Base-by-base conservation (phyloP, 1,140 invertebrate species). In the Conopomorpha cramerella region DNA sequence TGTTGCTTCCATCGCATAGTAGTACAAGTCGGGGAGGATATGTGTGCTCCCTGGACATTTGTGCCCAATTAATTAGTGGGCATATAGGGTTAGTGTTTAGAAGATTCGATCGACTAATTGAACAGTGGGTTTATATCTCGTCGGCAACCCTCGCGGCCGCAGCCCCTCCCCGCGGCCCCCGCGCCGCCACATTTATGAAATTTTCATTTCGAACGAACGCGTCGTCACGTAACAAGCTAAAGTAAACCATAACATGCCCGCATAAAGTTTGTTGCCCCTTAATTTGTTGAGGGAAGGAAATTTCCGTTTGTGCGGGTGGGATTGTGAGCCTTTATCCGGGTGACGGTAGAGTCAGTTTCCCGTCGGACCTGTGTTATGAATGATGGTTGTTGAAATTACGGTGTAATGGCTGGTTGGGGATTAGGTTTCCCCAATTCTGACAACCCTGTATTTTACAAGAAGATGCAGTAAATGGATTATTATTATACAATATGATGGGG, bases 161-260 rank as follows among this genome's bases (percentile, higher is more conserved):
- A 36, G 43, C 29, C 41, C 17, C 36, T 23, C 16, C 33, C 35
- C 38, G 43, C 32, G 42, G 29, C 46, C 30, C 48, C 34, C 41
- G n/a, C n/a, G n/a, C n/a, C n/a, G n/a, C n/a, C 53, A 45, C 59
- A 58, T 55, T 67, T 72, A 72, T 72, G 67, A 72, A 68, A 72
- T 65, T 72, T 65, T 67, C 54, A 66, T 66, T 64, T 58, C 54
- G 49, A 55, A 59, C 57, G 55, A 40, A n/a, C n/a, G n/a, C n/a
- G 39, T 31, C 42, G 53, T 33, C 27, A 39, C 33, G 14, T 40
- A 39, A 43, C 62, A 53, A 60, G 53, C 55, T 33, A 62, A 67
- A 66, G 46, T 65, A 56, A 55, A 58, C 62, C 51, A 49, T 71
- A 71, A 62, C 50, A 28, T 51, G 32, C 51, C 48, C 41, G 36